Evolutionary conservation across 2,797 vertebrate genomes (phyloP), one percentile per base, ranked within the genome.

Genomic region (Poeciliopsis turneri): DNA sequence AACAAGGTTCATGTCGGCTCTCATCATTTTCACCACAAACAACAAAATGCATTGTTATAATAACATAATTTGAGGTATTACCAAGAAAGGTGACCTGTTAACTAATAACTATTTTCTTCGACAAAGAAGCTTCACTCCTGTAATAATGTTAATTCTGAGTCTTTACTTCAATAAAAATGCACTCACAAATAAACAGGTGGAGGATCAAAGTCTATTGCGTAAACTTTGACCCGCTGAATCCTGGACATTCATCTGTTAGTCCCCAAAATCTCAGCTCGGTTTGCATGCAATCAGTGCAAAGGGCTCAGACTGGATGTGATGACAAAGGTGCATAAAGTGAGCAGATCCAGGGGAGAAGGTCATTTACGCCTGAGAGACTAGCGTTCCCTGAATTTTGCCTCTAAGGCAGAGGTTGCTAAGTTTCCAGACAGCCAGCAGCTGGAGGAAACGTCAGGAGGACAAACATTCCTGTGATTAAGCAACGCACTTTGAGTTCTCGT

Each of bases 151-250:
- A 6, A 6, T 61, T 33, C 16, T 18, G 28, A 61, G 28, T 30
- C 33, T 33, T 11, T 16, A 30, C 28, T 33, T 39, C 23, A 36
- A 66, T 11, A 78, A 83, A 72, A 78, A 28, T 30, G 61, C 41
- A 46, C 43, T 45, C 25, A 28, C 16, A 18, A 46, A 66, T 7
- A 25, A 61, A 68, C 45, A 74, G 28, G 57, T n/a, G 7, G 5
- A n/a, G 16, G 15, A 75, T 3, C 46, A 12, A 4, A 28, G 66
- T 9, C 77, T 1, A 84, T 51, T 80, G 57, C 11, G 23, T 61
- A 83, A 90, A 82, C 81, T 82, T 89, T 83, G 18, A 15, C 69
- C 82, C 7, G 68, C 43, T 80, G 12, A 1, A 33, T 72, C 59
- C 9, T 76, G 36, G 39, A 76, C 71, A 72, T 41, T 15, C 71